Evolutionary conservation across 2,888 invertebrate genomes (phyloP).

Genomic region (Halocaridina rubra): DNA sequence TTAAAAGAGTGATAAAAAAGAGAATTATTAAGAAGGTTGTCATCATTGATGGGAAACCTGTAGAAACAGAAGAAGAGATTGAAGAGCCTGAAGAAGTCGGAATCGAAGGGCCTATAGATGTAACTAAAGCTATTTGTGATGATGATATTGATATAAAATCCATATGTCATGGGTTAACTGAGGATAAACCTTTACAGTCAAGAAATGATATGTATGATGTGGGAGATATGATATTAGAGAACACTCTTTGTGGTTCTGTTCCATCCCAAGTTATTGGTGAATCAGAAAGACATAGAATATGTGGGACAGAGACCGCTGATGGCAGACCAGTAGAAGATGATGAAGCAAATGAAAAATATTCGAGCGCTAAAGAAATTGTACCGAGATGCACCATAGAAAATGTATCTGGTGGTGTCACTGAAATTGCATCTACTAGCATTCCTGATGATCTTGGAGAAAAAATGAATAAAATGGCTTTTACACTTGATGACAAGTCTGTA

Average conservation of each 20-base stretch:
- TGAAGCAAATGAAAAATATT: slow-evolving; percentile 20
- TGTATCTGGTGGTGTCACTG: too few relatives aligned
- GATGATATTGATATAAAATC: slow-evolving; percentile 21
- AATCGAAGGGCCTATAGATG: background rate
- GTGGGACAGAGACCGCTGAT: slow-evolving; percentile 23
- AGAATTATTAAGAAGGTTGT: background rate
- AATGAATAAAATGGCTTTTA: background rate
- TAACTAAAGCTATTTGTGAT: slow-evolving; percentile 23
- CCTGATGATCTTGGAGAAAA: background rate
- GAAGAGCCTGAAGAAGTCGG: background rate
- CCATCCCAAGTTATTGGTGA: too few relatives aligned
- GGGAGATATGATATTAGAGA: too few relatives aligned
- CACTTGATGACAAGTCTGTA: background rate
- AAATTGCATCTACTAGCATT: too few relatives aligned
- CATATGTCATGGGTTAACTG: too few relatives aligned
- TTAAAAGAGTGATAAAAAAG: background rate
- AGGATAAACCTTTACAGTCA: too few relatives aligned
- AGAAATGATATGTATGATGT: too few relatives aligned
- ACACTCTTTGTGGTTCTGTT: too few relatives aligned
- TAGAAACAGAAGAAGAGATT: background rate
- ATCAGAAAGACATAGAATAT: slow-evolving; percentile 24
- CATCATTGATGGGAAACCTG: background rate
- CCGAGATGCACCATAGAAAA: too few relatives aligned
- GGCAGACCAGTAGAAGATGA: slow-evolving; percentile 47
- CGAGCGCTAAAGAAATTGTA: slow-evolving; percentile 40